Evolutionary conservation across 35 echinoderm and acorn worm genomes (phyloP).

Genomic region (Heliocidaris tuberculata): DNA sequence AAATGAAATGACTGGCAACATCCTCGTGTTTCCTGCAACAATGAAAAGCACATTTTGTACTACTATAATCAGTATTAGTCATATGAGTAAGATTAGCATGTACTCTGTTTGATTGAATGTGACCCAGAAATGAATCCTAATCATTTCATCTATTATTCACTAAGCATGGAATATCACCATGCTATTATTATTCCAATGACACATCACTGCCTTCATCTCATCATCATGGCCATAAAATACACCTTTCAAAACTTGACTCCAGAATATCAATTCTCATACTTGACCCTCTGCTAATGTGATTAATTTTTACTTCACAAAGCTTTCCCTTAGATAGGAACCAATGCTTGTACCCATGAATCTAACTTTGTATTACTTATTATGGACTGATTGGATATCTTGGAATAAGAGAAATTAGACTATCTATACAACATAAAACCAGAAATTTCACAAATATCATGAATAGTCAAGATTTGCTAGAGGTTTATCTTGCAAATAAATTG

Average conservation of each 20-base stretch:
- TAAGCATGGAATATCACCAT: not conserved
- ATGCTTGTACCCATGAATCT: not conserved
- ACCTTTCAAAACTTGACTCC: not conserved
- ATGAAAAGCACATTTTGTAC: not conserved
- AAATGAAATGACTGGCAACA: not conserved
- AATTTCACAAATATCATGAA: too few species aligned
- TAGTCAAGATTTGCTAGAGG: too few species aligned
- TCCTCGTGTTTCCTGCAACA: not conserved
- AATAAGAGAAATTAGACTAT: too few species aligned
- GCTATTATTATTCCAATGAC: not conserved
- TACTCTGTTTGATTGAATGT: not conserved
- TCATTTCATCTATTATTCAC: slow-evolving; percentile 12
- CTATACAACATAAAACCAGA: too few species aligned
- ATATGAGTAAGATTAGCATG: not conserved
- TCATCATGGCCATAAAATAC: not conserved
- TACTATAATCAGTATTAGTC: not conserved
- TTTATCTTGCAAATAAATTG: too few species aligned
- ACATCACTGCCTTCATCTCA: not conserved
- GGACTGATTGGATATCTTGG: not conserved
- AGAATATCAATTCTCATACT: not conserved
- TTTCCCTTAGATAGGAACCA: not conserved
- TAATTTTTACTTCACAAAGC: not conserved
- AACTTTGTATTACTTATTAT: not conserved
- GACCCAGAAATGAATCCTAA: not conserved
- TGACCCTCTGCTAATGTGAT: not conserved